These are phyloP conservation scores for Osmoderma eremita DNA, from an alignment of 2,888 invertebrate genomes.

Conservation along the genomic window DNA sequence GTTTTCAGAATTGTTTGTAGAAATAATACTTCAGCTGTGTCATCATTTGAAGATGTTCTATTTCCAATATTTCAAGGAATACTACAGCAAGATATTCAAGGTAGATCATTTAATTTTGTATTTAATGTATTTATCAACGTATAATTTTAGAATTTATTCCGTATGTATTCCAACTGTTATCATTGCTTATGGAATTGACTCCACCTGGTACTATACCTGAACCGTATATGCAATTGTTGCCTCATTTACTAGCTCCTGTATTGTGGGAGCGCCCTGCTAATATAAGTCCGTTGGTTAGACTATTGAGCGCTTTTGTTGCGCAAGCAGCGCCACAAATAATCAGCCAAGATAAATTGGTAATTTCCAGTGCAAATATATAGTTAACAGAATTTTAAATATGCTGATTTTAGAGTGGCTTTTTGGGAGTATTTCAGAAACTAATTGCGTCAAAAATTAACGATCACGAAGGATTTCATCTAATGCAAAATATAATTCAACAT, in stretches of 20 bases:
- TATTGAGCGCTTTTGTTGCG: slow-evolving; percentile 87
- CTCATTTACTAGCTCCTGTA: slow-evolving; percentile 87
- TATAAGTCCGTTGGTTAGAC: slow-evolving; percentile 91
- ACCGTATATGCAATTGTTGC: slow-evolving; percentile 89
- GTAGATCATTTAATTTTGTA: slow-evolving; percentile 61
- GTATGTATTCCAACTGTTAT: slow-evolving; percentile 97
- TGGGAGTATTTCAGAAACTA: slow-evolving; percentile 96
- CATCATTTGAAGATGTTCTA: slow-evolving; percentile 89
- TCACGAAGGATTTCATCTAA: slow-evolving; percentile 93
- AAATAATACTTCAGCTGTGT: slow-evolving; percentile 80
- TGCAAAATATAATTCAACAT: slow-evolving; percentile 85
- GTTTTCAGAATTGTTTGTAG: slow-evolving; percentile 85
- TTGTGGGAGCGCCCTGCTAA: slow-evolving; percentile 96
- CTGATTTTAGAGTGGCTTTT: slow-evolving; percentile 74
- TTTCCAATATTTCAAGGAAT: slow-evolving; percentile 97
- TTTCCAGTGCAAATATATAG: slow-evolving; percentile 48
- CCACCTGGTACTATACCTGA: slow-evolving; percentile 72
- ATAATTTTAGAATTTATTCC: slow-evolving; percentile 89
- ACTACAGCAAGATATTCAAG: slow-evolving; percentile 91
- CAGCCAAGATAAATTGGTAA: slow-evolving; percentile 76
- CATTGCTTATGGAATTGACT: slow-evolving; percentile 83
- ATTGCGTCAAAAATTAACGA: slow-evolving; percentile 95
- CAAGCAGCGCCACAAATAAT: slow-evolving; percentile 77
- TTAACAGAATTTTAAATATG: neutral
- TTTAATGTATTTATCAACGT: neutral